These are phyloP conservation scores for Bradypus variegatus DNA, from an alignment of 2,797 vertebrate species.

Conservation along the genomic window DNA sequence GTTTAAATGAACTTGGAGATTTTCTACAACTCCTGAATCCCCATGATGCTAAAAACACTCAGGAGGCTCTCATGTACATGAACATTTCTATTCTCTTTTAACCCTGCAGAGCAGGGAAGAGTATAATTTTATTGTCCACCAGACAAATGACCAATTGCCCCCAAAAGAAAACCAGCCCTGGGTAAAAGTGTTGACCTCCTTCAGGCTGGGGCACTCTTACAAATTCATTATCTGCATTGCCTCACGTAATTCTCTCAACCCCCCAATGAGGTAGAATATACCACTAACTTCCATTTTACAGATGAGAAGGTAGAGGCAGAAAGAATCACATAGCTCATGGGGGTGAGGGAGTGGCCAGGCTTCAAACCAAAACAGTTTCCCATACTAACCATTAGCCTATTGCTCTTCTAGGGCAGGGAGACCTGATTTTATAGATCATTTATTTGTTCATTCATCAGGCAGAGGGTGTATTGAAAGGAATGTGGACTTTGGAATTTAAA, in stretches of 20 bases:
- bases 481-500: slow-evolving; percentile 20
- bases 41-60: background rate
- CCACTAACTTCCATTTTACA: slow-evolving; percentile 17
- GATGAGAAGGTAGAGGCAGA: slow-evolving; percentile 6
- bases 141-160: background rate
- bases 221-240: background rate
- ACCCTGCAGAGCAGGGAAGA: background rate
- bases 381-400: background rate
- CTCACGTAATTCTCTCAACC: background rate
- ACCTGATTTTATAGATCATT: background rate
- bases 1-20: background rate
- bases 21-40: background rate
- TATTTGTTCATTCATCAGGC: slow-evolving; percentile 15
- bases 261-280: background rate
- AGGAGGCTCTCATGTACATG: background rate
- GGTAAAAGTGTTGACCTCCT: background rate
- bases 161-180: background rate
- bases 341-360: background rate
- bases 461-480: background rate
- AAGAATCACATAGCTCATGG: background rate
- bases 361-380: background rate
- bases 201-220: background rate
- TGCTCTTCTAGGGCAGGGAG: background rate
- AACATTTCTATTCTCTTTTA: background rate
- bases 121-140: background rate